Evolutionary conservation across 53 echinoderm and acorn worm species (phyloP), one percentile per base, ranked within the genome.

Genomic region (Mesocentrotus franciscanus): DNA sequence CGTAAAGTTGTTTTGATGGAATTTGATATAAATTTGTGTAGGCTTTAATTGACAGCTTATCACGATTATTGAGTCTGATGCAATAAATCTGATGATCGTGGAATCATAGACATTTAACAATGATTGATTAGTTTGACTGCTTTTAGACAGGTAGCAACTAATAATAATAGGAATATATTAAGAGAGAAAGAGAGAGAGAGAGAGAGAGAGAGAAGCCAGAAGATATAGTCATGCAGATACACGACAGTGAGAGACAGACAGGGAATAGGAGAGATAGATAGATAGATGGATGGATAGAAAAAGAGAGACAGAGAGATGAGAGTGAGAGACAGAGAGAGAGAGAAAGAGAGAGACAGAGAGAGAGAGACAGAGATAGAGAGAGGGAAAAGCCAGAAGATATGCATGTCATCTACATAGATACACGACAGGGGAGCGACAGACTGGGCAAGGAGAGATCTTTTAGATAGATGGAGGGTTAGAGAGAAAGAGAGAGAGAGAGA

Each of bases 41-140:
- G 57, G 87, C 29, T 87, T 87, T 87, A 87, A 87, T 87, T 87
- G 87, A 87, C 87, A 87, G 87, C 87, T 87, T 4, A 57, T 57
- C 27, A 87, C 8, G 58, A 33, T 87, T 57, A 87, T 30, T 75
- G 75, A 57, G 87, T 59, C 13, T 58, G 13, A n/a, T 87, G 26
- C 56, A 87, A 4, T 87, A 5, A 87, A 29, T 59, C 26, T 27
- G 56, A n/a, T 87, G 13, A 57, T 84, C 4, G 74, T 84, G 8
- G 10, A 8, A 84, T 39, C 49, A 42, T 84, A 18, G 24, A 15
- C 27, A 87, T 87, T 87, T 87, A 10, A 59, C 20, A n/a, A 10
- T 87, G 87, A 87, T 87, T 56, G 87, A 87, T 87, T 4, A 12
- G 13, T 58, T 27, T 56, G n/a, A 27, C 57, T 84, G 49, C 24